Evolutionary conservation across 2,113 vertebrate genomes (phyloP).

Genomic region (Halcyon malimbica): DNA sequence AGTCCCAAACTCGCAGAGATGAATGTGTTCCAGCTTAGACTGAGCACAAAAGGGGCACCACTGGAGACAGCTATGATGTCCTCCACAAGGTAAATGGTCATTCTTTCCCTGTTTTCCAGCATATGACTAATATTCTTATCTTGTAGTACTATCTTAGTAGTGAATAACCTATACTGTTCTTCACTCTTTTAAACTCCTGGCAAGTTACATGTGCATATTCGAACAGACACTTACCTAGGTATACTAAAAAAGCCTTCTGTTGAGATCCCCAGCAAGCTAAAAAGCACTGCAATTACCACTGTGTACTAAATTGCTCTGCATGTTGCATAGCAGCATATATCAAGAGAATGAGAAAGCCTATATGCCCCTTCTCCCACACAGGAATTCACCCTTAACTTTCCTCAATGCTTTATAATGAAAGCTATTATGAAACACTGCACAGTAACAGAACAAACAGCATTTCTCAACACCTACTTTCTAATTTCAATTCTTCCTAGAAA

Average conservation of each 20-base stretch:
- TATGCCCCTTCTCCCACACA: slow-evolving; percentile 54
- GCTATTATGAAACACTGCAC: slow-evolving; percentile 41
- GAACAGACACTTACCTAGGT: not conserved
- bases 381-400: slow-evolving; percentile 46
- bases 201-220: not conserved
- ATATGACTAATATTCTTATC: not conserved
- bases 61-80: not conserved
- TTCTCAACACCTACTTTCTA: slow-evolving; percentile 62
- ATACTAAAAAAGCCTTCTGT: not conserved
- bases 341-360: not conserved
- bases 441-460: slow-evolving; percentile 48
- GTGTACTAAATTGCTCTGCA: not conserved
- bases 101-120: not conserved
- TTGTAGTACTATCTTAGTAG: not conserved
- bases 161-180: not conserved
- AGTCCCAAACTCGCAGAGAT: not conserved
- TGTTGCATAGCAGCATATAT: not conserved
- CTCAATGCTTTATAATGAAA: slow-evolving; percentile 40
- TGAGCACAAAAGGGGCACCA: not conserved
- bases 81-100: not conserved
- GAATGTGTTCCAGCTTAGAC: not conserved
- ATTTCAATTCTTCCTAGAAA: slow-evolving; percentile 37
- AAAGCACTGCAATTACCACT: not conserved
- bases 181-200: not conserved
- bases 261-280: not conserved